A percentile compares a stretch with the other conserved stretches of the same genome.
Conservation (phyloP, 2,113 vertebrate genomes). For the Myxocyprinus asiaticus region DNA sequence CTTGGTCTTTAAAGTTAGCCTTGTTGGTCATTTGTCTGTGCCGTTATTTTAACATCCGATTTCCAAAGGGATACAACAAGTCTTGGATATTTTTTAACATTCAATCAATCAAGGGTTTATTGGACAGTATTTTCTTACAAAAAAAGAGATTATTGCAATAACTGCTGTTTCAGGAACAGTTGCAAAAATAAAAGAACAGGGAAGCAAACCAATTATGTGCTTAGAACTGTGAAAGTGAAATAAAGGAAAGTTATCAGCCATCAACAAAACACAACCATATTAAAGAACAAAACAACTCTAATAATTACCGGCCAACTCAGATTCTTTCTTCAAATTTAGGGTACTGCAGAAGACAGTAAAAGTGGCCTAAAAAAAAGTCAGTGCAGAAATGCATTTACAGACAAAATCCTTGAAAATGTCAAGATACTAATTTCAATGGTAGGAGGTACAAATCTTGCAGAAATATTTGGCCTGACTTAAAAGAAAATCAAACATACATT, state of each 20-base stretch:
- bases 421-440: neutral
- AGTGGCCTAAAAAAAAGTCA: too few relatives aligned
- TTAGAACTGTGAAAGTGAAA: neutral
- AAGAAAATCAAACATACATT: slow-evolving; percentile 39
- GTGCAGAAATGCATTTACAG: too few relatives aligned
- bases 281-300: too few relatives aligned
- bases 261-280: too few relatives aligned
- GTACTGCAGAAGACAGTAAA: too few relatives aligned
- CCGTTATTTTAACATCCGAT: neutral
- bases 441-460: slow-evolving; percentile 33
- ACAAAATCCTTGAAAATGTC: too few relatives aligned
- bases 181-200: slow-evolving; percentile 11
- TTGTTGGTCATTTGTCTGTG: too few relatives aligned
- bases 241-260: too few relatives aligned
- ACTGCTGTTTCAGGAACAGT: neutral
- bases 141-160: neutral
- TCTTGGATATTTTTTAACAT: neutral
- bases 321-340: too few relatives aligned
- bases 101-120: slow-evolving; percentile 21
- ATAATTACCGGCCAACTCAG: too few relatives aligned
- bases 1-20: too few relatives aligned
- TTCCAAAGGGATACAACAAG: neutral
- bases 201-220: neutral
- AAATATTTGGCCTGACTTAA: slow-evolving; percentile 17
- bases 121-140: neutral